Evolutionary conservation across 2,113 vertebrate genomes (phyloP).

Genomic region (Urocitellus parryii): DNA sequence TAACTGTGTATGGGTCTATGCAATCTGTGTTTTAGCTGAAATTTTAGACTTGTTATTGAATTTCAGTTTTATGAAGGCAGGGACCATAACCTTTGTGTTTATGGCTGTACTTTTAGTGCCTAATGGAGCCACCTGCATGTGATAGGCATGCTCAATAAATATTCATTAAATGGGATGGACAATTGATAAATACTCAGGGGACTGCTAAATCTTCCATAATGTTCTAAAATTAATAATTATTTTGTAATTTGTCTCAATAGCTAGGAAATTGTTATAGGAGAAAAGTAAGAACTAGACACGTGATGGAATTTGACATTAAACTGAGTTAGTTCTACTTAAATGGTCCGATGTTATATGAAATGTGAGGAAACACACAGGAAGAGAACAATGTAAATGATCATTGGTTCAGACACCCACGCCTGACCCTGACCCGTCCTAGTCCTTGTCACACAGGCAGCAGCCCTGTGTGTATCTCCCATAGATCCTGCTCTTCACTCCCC

Average conservation of each 20-base stretch:
- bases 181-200: background rate
- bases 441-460: background rate
- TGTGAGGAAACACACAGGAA: constrained; percentile 31
- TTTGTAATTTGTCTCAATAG: constrained; percentile 7
- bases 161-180: background rate
- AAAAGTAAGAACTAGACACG: background rate
- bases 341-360: background rate
- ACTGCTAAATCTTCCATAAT: constrained; percentile 12
- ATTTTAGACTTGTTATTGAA: background rate
- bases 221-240: constrained; percentile 53
- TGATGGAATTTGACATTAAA: constrained; percentile 38
- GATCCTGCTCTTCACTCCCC: background rate
- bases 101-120: background rate
- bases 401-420: background rate
- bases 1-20: background rate
- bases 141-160: background rate
- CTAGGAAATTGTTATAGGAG: background rate
- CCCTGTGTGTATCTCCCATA: background rate
- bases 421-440: background rate
- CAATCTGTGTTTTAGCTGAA: background rate
- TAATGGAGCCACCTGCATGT: background rate
- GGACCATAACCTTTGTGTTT: background rate
- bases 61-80: constrained; percentile 22
- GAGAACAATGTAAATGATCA: background rate
- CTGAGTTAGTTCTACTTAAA: constrained; percentile 45